Conservation (phyloP, 2,797 vertebrate species). For the Orestias chungarensis region DNA sequence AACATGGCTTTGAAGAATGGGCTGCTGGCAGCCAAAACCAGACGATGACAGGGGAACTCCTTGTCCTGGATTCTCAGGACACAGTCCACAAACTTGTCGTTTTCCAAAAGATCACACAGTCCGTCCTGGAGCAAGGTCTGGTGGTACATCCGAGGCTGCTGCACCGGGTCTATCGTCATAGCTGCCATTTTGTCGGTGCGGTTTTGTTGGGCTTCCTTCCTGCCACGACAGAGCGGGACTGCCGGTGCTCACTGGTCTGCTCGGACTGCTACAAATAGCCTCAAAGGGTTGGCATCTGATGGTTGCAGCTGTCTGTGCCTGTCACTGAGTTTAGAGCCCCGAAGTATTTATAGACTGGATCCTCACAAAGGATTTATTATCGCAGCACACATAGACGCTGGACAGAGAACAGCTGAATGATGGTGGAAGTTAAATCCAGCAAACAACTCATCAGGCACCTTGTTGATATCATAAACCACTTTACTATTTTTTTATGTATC, state of each 20-base stretch:
- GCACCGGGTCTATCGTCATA: constrained; percentile 85
- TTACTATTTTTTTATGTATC: neutral
- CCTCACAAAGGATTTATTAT: constrained; percentile 62
- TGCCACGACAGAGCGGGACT: constrained; percentile 50
- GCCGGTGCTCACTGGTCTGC: constrained; percentile 50
- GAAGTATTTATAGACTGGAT: constrained; percentile 85
- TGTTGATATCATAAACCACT: constrained; percentile 8
- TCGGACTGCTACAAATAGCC: constrained; percentile 36
- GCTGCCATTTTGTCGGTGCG: constrained; percentile 84
- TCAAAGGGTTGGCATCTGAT: constrained; percentile 43
- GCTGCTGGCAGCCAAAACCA: constrained; percentile 96
- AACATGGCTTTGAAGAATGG: constrained; percentile 96
- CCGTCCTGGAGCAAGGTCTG: constrained; percentile 96
- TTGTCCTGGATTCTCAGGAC: constrained; percentile 89
- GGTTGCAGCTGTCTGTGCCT: constrained; percentile 82
- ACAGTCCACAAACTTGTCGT: constrained; percentile 94
- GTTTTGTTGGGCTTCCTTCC: constrained; percentile 44
- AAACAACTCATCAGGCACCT: constrained; percentile 24
- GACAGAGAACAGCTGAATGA: constrained; percentile 82
- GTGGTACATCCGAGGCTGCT: constrained; percentile 95
- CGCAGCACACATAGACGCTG: constrained; percentile 39
- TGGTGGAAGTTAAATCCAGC: constrained; percentile 31
- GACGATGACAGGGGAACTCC: constrained; percentile 92
- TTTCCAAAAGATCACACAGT: constrained; percentile 93
- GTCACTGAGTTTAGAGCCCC: constrained; percentile 67